Conservation (phyloP, 2,888 invertebrate genomes). For the Aplocera efformata region DNA sequence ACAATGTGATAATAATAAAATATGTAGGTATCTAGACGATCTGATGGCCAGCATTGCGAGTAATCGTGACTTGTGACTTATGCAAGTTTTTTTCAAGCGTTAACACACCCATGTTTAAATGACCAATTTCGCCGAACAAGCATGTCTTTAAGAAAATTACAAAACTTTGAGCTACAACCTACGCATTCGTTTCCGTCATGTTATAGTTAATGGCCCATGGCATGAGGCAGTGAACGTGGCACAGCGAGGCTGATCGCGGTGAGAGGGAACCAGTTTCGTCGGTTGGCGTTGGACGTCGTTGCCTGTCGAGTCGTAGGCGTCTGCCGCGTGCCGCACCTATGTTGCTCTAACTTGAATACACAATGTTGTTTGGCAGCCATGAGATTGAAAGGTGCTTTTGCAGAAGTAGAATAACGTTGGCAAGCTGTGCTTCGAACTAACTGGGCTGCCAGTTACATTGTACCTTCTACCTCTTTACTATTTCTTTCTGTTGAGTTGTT, state of each 20-base stretch:
- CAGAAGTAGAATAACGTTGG: neutral
- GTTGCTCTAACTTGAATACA: conserved; percentile 16
- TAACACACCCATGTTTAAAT: no score
- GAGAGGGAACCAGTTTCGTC: conserved; percentile 74
- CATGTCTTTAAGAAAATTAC: conserved; percentile 8
- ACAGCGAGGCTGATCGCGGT: conserved; percentile 43
- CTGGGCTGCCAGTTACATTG: no score
- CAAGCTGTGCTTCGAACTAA: no score
- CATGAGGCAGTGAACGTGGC: conserved; percentile 30
- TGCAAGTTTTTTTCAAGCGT: no score
- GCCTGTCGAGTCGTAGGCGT: conserved; percentile 50
- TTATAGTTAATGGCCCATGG: neutral
- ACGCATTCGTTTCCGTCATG: conserved; percentile 8
- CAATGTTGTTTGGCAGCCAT: conserved; percentile 4
- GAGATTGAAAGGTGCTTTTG: no score
- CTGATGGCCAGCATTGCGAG: no score
- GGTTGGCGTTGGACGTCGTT: conserved; percentile 35
- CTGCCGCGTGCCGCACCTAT: conserved; percentile 51
- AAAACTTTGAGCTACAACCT: conserved; percentile 16
- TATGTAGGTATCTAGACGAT: no score
- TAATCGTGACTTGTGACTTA: no score
- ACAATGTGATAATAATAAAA: no score
- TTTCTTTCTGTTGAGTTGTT: conserved; percentile 8
- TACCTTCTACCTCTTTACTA: no score
- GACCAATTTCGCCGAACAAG: neutral